These are phyloP conservation scores for Sisor rabdophorus DNA, from an alignment of 2,113 vertebrate species.

Conservation along the genomic window DNA sequence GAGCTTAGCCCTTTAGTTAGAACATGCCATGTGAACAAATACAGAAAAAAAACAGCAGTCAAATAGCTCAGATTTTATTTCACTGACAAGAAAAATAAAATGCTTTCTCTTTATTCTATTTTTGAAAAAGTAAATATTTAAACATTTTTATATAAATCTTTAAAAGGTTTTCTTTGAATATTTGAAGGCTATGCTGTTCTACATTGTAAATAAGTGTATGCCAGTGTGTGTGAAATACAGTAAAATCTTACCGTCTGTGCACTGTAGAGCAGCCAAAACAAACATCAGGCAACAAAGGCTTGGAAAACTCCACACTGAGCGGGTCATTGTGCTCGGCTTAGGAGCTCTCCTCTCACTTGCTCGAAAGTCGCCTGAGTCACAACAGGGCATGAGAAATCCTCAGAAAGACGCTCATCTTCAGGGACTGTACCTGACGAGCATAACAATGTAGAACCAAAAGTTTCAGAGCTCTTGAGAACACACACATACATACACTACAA, in stretches of 20 bases:
- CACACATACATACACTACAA: background rate
- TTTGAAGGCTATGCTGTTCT: background rate
- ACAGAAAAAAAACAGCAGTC: conserved; percentile 30
- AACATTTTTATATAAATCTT: background rate
- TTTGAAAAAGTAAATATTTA: background rate
- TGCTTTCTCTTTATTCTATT: background rate
- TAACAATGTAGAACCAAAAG: conserved; percentile 33
- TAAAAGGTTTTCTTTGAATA: background rate
- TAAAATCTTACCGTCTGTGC: conserved; percentile 85
- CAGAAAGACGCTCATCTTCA: conserved; percentile 82
- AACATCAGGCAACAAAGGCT: conserved; percentile 90
- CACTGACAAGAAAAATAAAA: conserved; percentile 12
- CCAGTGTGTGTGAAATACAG: background rate
- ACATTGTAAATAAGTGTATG: background rate
- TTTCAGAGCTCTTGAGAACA: conserved; percentile 28
- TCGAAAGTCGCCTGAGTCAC: conserved; percentile 79
- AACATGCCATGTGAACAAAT: conserved; percentile 50
- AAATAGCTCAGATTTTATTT: conserved; percentile 37
- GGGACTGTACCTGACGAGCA: conserved; percentile 81
- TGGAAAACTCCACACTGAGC: conserved; percentile 88
- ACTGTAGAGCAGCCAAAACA: conserved; percentile 85
- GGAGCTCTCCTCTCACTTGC: conserved; percentile 76
- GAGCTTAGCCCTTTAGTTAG: conserved; percentile 61
- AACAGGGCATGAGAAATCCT: conserved; percentile 81
- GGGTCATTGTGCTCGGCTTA: conserved; percentile 84